Evolutionary conservation across 2,113 vertebrate genomes (phyloP), one percentile per base, ranked within the genome.

Genomic region (Vulpes ferrilata): DNA sequence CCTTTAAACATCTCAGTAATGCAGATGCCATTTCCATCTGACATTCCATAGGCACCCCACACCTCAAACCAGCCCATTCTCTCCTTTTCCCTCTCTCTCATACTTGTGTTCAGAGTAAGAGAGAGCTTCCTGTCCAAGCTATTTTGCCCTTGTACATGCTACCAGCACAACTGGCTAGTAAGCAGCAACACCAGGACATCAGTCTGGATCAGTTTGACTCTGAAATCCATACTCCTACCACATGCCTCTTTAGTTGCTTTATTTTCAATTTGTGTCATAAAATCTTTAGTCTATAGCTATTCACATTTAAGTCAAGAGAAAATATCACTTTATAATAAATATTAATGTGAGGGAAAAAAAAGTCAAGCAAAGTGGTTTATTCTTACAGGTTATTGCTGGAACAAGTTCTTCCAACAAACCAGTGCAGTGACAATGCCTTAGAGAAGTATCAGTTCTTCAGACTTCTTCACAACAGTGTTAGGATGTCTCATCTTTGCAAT

Each of bases 231-330:
- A 55, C 76, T 55, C 73, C 23, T 27, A 32, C 76, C 38, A 48
- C 59, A 53, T 3, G 51, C 38, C 87, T 55, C 53, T 86, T 22
- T 23, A 88, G 82, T 81, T 73, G 82, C 59, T 98, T 88, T 71
- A 86, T 87, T 99, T 98, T 98, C 97, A 98, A 97, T 17, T 85
- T 3, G 88, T 38, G 94, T 0, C 95, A 98, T 60, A 98, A 98
- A 98, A 98, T 97, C 95, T 92, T 53, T 98, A 96, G n/a, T 96
- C 95, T 7, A 96, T 2, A 90, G 93, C 88, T 98, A 97, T 73
- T 76, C 67, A 88, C 67, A 98, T 65, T 4, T 4, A 90, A 76
- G 82, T 98, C 87, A 96, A 76, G 89, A 93, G 80, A 97, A 98
- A 95, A 11, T 38, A 93, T 17, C 43, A n/a, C 20, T 87, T 81